A percentile compares a stretch with the other conserved stretches of the same genome.
These are phyloP conservation scores for Nyctalus aviator DNA, from an alignment of 2,797 vertebrate species.

Conservation along the genomic window DNA sequence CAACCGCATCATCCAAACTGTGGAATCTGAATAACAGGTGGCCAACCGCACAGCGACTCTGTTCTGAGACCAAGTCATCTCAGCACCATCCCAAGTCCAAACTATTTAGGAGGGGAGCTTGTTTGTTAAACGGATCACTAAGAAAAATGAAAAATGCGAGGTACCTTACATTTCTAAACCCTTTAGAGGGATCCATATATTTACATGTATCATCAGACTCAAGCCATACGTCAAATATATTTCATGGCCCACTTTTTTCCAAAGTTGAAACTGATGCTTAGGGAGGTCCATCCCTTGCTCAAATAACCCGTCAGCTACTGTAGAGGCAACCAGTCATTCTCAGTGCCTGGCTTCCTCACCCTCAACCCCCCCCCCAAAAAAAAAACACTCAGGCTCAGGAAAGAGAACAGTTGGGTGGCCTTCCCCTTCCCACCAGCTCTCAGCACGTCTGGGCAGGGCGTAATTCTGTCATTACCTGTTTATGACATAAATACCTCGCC, in stretches of 20 bases:
- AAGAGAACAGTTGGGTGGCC: not conserved
- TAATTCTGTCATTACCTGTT: conserved; percentile 23
- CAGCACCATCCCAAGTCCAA: not conserved
- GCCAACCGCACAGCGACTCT: not conserved
- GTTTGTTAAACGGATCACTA: not conserved
- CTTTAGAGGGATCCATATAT: not conserved
- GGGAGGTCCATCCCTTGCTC: not conserved
- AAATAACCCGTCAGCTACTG: not conserved
- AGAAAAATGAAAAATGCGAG: not conserved
- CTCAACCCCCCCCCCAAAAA: not conserved
- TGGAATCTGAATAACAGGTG: not conserved
- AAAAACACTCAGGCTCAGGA: not conserved
- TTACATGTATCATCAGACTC: not conserved
- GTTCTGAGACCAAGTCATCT: not conserved
- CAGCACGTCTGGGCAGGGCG: not conserved
- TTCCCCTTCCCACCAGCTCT: not conserved
- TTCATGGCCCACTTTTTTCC: not conserved
- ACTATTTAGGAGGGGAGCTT: not conserved
- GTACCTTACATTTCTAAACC: not conserved
- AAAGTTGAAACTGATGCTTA: not conserved
- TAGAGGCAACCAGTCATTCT: not conserved
- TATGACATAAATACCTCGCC: not conserved
- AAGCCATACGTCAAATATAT: not conserved
- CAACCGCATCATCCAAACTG: not conserved
- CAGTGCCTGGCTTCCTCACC: not conserved